These are phyloP conservation scores for Xestia xanthographa DNA, from an alignment of 2,888 invertebrate species.

Conservation along the genomic window DNA sequence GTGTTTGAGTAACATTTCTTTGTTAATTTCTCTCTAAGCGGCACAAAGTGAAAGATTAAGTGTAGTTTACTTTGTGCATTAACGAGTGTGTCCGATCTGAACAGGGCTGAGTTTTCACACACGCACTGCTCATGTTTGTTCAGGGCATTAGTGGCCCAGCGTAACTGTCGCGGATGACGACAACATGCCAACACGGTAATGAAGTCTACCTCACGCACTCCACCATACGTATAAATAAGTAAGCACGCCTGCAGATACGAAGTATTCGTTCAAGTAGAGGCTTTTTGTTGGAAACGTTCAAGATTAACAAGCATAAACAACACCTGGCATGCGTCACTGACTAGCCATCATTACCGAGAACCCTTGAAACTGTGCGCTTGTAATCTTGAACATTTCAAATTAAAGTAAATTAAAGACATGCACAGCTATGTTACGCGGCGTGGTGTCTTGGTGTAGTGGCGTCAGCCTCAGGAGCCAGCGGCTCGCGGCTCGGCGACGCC, in stretches of 20 bases:
- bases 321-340: constrained; percentile 71
- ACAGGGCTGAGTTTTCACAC: constrained; percentile 86
- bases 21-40: constrained; percentile 86
- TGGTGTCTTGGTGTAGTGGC: constrained; percentile 78
- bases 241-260: constrained; percentile 57
- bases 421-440: constrained; percentile 85
- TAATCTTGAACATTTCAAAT: constrained; percentile 79
- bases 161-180: constrained; percentile 82
- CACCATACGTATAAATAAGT: constrained; percentile 51
- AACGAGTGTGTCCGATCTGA: constrained; percentile 82
- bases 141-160: constrained; percentile 80
- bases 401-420: constrained; percentile 87
- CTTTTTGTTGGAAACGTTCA: constrained; percentile 69
- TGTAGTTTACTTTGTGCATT: constrained; percentile 82
- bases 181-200: constrained; percentile 59
- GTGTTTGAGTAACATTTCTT: constrained; percentile 82
- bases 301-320: constrained; percentile 74
- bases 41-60: constrained; percentile 88
- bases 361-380: constrained; percentile 73
- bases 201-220: constrained; percentile 55
- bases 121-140: constrained; percentile 81
- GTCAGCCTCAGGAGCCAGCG: constrained; percentile 66
- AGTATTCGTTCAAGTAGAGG: constrained; percentile 67
- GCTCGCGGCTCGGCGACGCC: constrained; percentile 65
- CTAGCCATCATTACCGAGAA: constrained; percentile 78